Conservation (phyloP, 2,797 vertebrate genomes). For the Pangasius sanitwongsei region DNA sequence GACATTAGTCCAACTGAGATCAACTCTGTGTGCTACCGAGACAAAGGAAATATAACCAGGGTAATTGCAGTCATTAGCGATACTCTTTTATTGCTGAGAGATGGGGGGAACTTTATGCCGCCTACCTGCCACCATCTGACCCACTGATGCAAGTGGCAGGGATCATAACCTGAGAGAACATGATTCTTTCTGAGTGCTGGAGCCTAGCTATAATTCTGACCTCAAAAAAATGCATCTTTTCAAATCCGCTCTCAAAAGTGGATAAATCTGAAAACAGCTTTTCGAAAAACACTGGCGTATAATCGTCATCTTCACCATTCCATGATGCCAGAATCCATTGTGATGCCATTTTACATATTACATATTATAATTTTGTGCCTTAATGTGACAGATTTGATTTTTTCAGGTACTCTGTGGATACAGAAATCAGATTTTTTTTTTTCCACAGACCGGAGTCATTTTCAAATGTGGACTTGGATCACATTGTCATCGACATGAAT, state of each 20-base stretch:
- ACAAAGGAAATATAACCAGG: slow-evolving; percentile 58
- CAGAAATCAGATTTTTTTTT: not conserved
- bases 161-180: not conserved
- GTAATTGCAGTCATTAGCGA: slow-evolving; percentile 35
- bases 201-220: not conserved
- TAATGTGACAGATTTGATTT: not conserved
- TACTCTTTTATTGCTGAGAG: slow-evolving; percentile 21
- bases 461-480: not conserved
- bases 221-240: not conserved
- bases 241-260: not conserved
- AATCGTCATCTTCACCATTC: not conserved
- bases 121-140: slow-evolving; percentile 15
- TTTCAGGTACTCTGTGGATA: not conserved
- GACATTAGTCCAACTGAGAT: slow-evolving; percentile 56
- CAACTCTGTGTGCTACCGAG: slow-evolving; percentile 48
- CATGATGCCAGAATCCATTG: not conserved
- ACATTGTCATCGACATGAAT: not conserved
- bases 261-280: not conserved
- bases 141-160: not conserved
- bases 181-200: not conserved
- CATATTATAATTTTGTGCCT: not conserved
- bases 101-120: slow-evolving; percentile 35
- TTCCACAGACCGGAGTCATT: not conserved
- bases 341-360: not conserved
- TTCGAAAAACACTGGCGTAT: not conserved